A percentile compares a stretch with the other conserved stretches of the same genome.
Conservation (phyloP, 64 coral and sea anemone species). For the Exaiptasia diaphana region DNA sequence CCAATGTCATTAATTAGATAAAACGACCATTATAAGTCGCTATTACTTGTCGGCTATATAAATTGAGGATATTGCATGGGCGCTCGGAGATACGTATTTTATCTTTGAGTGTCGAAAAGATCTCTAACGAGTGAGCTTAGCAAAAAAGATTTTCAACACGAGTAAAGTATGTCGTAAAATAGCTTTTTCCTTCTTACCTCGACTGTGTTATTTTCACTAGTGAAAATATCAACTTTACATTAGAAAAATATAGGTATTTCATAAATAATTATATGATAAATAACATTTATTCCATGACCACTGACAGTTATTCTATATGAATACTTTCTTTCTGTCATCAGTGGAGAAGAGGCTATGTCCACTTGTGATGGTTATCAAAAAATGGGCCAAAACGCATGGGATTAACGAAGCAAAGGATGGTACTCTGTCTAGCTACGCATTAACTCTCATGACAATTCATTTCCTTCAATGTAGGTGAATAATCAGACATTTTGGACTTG, state of each 20-base stretch:
- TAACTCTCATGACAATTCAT: constrained; percentile 85
- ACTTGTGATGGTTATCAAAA: constrained; percentile 87
- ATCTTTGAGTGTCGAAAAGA: too few species aligned
- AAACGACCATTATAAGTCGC: too few species aligned
- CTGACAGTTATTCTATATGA: too few species aligned
- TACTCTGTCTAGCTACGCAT: constrained; percentile 91
- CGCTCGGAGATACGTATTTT: too few species aligned
- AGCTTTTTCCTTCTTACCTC: not conserved
- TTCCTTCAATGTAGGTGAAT: constrained; percentile 76
- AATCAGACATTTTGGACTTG: not conserved
- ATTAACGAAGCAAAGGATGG: constrained; percentile 93
- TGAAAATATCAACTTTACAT: not conserved
- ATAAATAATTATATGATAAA: not conserved
- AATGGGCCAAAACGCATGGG: constrained; percentile 84
- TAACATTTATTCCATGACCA: too few species aligned
- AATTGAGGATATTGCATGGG: too few species aligned
- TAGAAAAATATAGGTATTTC: not conserved
- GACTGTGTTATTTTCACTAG: not conserved
- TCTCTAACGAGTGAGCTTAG: too few species aligned
- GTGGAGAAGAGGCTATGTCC: constrained; percentile 73
- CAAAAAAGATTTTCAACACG: not conserved
- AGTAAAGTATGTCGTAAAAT: not conserved
- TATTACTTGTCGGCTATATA: too few species aligned
- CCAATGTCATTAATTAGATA: too few species aligned
- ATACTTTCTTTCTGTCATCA: constrained; percentile 12